Conservation (phyloP, 2,113 vertebrate genomes). For the Columbina picui region DNA sequence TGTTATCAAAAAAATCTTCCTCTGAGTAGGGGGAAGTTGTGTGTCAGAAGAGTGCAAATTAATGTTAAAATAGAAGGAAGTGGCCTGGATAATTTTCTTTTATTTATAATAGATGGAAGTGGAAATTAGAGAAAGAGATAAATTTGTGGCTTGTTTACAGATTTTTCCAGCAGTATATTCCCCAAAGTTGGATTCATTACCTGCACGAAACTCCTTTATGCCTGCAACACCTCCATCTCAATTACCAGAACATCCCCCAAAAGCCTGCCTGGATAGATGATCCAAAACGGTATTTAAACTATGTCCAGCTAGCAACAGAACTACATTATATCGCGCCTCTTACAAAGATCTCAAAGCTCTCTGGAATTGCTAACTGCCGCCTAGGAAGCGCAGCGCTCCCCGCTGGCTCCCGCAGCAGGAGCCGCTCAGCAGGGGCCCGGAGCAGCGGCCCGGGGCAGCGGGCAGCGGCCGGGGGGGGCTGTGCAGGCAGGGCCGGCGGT, state of each 20-base stretch:
- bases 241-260: background rate
- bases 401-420: background rate
- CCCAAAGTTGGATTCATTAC: background rate
- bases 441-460: rapidly evolving
- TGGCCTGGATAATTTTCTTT: background rate
- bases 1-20: background rate
- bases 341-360: background rate
- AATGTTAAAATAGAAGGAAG: background rate
- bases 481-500: no score
- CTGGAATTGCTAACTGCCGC: background rate
- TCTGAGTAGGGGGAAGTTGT: background rate
- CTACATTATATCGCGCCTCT: background rate
- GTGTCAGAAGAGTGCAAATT: background rate
- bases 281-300: background rate
- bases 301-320: background rate
- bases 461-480: background rate
- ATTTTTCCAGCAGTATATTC: background rate
- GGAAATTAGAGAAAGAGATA: background rate
- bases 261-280: background rate
- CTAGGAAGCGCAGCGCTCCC: rapidly evolving
- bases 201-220: background rate
- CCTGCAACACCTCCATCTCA: background rate
- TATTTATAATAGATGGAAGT: background rate
- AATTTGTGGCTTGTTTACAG: background rate
- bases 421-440: rapidly evolving